phyloP scores from a whole-genome alignment of 2,113 vertebrate species.

The Cercocebus atys region DNA sequence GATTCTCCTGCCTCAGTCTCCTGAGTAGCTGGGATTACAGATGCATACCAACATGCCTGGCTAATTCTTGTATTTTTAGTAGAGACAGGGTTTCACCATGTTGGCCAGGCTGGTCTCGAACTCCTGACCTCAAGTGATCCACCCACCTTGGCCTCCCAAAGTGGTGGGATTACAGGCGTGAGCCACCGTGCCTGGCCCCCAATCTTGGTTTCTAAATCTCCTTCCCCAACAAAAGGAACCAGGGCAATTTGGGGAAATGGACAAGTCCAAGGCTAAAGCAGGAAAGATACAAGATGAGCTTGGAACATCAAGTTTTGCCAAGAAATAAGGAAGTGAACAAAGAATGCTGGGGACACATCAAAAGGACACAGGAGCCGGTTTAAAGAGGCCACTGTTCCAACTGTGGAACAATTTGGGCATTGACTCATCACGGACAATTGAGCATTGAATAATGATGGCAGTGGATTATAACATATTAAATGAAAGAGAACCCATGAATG shows the following conservation, averaged over 20 bases:
- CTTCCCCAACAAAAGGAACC: neutral
- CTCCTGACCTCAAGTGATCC: too few species aligned
- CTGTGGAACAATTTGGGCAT: neutral
- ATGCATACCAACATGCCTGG: too few species aligned
- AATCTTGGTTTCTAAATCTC: neutral
- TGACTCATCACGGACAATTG: neutral
- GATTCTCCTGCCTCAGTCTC: too few species aligned
- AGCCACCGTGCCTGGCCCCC: too few species aligned
- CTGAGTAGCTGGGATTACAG: too few species aligned
- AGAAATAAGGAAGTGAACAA: neutral
- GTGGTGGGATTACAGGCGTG: too few species aligned
- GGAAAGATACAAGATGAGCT: neutral
- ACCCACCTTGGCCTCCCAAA: too few species aligned
- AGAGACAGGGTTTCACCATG: too few species aligned
- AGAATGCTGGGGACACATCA: neutral
- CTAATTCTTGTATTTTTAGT: too few species aligned
- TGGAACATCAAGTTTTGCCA: neutral
- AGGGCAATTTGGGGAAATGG: neutral
- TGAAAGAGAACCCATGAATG: neutral
- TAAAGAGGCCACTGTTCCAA: neutral
- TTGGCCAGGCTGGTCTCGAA: too few species aligned
- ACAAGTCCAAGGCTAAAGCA: neutral
- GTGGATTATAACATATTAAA: neutral
- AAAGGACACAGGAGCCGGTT: neutral
- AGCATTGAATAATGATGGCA: neutral